phyloP scores from a whole-genome alignment of 2,797 vertebrate genomes.

The Neostethus bicornis region DNA sequence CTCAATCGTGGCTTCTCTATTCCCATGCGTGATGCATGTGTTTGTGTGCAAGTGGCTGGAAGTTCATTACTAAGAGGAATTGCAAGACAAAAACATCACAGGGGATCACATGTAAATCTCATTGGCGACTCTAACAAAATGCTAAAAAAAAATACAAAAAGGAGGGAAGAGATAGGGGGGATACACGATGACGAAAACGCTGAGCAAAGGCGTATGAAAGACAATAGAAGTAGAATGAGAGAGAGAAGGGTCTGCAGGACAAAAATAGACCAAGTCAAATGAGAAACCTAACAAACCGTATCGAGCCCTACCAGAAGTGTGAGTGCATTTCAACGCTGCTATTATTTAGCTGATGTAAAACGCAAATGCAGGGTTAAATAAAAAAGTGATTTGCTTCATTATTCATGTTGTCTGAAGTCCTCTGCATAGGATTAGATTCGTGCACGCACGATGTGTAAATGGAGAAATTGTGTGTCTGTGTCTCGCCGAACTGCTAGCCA shows the following conservation, averaged over 20 bases:
- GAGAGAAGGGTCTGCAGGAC: conserved; percentile 53
- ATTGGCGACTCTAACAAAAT: conserved; percentile 56
- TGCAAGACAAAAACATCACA: conserved; percentile 33
- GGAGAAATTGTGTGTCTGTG: background rate
- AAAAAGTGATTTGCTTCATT: conserved; percentile 56
- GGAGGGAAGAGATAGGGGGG: conserved; percentile 17
- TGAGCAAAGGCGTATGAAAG: conserved; percentile 45
- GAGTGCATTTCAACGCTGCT: conserved; percentile 42
- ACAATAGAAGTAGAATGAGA: conserved; percentile 56
- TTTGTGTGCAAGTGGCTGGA: conserved; percentile 11
- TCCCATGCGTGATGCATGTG: conserved; percentile 7
- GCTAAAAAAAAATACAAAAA: conserved; percentile 15
- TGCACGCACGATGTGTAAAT: conserved; percentile 1
- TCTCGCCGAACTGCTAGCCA: conserved; percentile 35
- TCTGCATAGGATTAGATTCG: background rate
- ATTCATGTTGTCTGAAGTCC: conserved; percentile 58
- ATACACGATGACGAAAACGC: conserved; percentile 25
- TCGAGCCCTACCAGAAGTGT: conserved; percentile 39
- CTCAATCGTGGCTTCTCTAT: conserved; percentile 10
- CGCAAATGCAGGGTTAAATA: conserved; percentile 55
- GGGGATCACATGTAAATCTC: conserved; percentile 63
- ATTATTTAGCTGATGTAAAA: conserved; percentile 59
- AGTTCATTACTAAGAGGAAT: conserved; percentile 44
- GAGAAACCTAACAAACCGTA: conserved; percentile 66
- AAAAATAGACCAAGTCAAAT: conserved; percentile 71